phyloP scores from a whole-genome alignment of 2,113 vertebrate species.

The Zosterops borbonicus region DNA sequence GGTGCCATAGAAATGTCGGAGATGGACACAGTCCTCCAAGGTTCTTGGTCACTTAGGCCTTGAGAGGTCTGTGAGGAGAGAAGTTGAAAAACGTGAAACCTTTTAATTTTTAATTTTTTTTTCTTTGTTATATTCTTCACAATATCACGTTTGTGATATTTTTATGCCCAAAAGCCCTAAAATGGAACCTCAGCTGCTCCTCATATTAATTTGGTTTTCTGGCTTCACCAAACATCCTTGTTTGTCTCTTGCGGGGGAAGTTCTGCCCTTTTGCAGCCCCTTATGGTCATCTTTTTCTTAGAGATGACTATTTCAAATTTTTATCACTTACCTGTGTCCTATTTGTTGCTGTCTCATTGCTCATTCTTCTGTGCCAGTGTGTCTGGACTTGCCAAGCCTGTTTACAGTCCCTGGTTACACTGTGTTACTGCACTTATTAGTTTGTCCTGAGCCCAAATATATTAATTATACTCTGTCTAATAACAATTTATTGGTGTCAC shows the following conservation, averaged over 20 bases:
- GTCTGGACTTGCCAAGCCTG: neutral
- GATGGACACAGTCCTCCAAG: neutral
- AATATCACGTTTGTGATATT: neutral
- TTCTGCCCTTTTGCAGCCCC: neutral
- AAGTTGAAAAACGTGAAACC: accelerated
- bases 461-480: neutral
- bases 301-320: neutral
- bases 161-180: neutral
- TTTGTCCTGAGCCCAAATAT: neutral
- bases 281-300: neutral
- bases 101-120: neutral
- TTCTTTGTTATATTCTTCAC: neutral
- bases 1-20: neutral
- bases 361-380: neutral
- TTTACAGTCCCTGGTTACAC: neutral
- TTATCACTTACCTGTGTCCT: neutral
- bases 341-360: neutral
- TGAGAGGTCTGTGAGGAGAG: neutral
- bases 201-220: neutral
- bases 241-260: neutral
- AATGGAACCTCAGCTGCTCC: neutral
- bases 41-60: neutral
- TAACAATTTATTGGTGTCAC: neutral
- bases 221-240: neutral
- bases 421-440: neutral